A percentile compares a stretch with the other conserved stretches of the same genome.
These are phyloP conservation scores for Pangasianodon gigas DNA, from an alignment of 2,113 vertebrate species.

Conservation along the genomic window DNA sequence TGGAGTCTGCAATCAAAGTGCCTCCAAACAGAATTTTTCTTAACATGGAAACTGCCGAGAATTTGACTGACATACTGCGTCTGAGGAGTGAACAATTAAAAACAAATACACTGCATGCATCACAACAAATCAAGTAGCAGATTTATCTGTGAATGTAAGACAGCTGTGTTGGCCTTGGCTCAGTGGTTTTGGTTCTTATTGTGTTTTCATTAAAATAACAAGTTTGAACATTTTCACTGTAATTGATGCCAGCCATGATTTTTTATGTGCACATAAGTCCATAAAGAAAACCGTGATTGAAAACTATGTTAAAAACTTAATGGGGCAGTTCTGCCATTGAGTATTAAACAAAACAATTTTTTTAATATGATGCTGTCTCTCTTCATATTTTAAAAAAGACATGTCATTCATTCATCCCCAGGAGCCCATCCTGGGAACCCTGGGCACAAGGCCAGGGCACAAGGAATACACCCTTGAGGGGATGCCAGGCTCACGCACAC, in stretches of 20 bases:
- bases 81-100: background rate
- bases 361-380: background rate
- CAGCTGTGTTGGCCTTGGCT: constrained; percentile 11
- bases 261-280: background rate
- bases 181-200: background rate
- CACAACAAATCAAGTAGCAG: background rate
- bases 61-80: background rate
- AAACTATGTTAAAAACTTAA: background rate
- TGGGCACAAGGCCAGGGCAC: background rate
- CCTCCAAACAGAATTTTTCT: background rate
- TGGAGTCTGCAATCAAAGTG: background rate
- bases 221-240: background rate
- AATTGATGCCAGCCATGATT: background rate
- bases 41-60: background rate
- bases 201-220: background rate
- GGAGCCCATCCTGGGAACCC: background rate
- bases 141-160: background rate
- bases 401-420: background rate
- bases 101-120: background rate
- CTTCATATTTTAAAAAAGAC: background rate
- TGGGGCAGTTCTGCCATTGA: background rate
- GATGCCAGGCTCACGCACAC: background rate
- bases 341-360: background rate
- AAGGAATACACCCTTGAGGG: background rate
- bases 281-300: background rate